These are phyloP conservation scores for Heliopora coerulea DNA, from an alignment of 92 coral and sea anemone genomes.

Conservation along the genomic window DNA sequence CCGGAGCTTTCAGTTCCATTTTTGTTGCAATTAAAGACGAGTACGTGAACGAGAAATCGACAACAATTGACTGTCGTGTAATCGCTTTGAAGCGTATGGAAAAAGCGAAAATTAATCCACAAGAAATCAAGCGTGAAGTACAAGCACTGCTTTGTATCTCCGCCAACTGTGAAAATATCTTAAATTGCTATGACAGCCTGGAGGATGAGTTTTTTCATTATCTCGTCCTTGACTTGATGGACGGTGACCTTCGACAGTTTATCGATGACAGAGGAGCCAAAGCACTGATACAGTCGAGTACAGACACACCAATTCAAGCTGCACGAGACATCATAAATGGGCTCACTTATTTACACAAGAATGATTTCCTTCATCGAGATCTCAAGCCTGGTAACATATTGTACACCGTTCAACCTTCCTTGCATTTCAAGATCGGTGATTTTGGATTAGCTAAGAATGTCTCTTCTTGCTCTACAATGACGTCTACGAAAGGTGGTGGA, in stretches of 20 bases:
- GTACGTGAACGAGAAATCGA: background rate
- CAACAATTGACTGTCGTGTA: constrained; percentile 50
- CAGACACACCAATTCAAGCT: constrained; percentile 2
- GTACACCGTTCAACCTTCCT: constrained; percentile 44
- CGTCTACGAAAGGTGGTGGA: constrained; percentile 39
- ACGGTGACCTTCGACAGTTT: constrained; percentile 55
- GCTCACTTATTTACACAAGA: constrained; percentile 49
- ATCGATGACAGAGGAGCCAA: constrained; percentile 10
- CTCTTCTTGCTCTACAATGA: constrained; percentile 30
- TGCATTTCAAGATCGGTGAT: constrained; percentile 61
- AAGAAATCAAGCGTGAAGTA: constrained; percentile 53
- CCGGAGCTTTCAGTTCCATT: constrained; percentile 57
- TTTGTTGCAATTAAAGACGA: constrained; percentile 59
- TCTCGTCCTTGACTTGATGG: constrained; percentile 63
- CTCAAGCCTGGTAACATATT: constrained; percentile 73
- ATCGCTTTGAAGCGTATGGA: constrained; percentile 58
- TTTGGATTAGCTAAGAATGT: constrained; percentile 61
- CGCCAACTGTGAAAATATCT: constrained; percentile 46
- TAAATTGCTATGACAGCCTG: constrained; percentile 34
- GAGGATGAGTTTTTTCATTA: constrained; percentile 48
- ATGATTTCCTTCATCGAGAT: constrained; percentile 62
- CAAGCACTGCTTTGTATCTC: constrained; percentile 42
- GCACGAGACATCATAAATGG: constrained; percentile 50
- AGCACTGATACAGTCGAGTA: constrained; percentile 6
- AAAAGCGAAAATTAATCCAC: constrained; percentile 27